Percentiles rank a stretch among this genome's conserved stretches.
Evolutionary conservation across 2,888 invertebrate species (phyloP).

Genomic region (Nephrotoma appendiculata): DNA sequence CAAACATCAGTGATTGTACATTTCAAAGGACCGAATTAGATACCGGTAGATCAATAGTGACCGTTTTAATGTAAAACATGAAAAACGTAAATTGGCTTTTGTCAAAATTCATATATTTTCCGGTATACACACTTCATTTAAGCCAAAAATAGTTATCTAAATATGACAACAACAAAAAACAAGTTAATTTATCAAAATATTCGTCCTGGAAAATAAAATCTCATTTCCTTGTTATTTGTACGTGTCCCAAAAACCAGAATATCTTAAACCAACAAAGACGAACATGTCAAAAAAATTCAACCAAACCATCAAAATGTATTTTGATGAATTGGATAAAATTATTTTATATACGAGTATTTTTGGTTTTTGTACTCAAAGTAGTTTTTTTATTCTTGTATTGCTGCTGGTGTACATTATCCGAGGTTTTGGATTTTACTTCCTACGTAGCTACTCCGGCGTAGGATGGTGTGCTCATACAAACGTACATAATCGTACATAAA

Average conservation of each 20-base stretch:
- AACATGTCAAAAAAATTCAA: background rate
- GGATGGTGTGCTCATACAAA: background rate
- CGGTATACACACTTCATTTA: background rate
- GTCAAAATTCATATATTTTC: no score
- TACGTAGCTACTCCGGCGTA: background rate
- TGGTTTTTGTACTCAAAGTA: background rate
- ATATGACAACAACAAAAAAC: background rate
- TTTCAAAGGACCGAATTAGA: no score
- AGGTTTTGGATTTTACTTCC: background rate
- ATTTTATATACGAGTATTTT: background rate
- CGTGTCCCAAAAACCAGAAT: background rate
- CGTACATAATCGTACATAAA: background rate
- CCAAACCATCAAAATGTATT: background rate
- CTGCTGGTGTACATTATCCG: background rate
- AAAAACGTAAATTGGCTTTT: no score
- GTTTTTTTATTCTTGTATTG: background rate
- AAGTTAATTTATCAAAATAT: background rate
- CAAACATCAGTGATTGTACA: no score
- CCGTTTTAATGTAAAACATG: no score
- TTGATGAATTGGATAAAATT: background rate
- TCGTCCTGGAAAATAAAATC: background rate
- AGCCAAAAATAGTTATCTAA: background rate
- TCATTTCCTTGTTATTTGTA: background rate
- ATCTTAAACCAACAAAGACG: background rate
- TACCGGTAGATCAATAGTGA: no score